Base-by-base conservation (phyloP, 2,888 invertebrate genomes). In the Arrhopalites spinosus region DNA sequence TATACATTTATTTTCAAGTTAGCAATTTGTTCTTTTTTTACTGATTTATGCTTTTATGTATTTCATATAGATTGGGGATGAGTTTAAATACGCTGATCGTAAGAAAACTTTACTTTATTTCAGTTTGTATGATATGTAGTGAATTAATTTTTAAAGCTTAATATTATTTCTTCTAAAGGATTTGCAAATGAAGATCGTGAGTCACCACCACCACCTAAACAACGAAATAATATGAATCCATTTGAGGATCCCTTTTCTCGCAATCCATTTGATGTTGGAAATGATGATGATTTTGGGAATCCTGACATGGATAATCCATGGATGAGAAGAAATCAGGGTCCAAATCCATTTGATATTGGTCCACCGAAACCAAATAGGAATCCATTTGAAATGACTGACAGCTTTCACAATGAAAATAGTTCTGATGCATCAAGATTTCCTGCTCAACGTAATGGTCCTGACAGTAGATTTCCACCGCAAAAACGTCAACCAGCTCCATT, bases 331-430 rank as follows among this genome's bases (percentile, higher is more conserved):
- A 3, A 8, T 29, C 59, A 13, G 3, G 61, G 59, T 17, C 64
- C 73, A 25, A 80, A 80, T 76, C 80, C 80, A 15, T 80, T 80
- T 73, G 77, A 77, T n/a, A 69, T 74, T 3, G 30, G 59, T 11
- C 50, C 50, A 27, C 56, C 64, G 20, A 47, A 56, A 36, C 2
- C 66, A 1, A 75, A 77, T 61, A 45, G 68, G 15, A 78, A 78
- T 70, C 78, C 79, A 15, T 79, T 79, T 74, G 78, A 78, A 47
- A 29, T 74, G 0, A 47, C 75, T 11, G 47, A 72, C 13, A 73
- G 23, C 71, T 66, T 66, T 45, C 8, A 66, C 15, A n/a, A 8
- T 66, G 25, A 25, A 8, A 15, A 30, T 20, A 20, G 36, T n/a
- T 30, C 27, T 29, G 30, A 63, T 29, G 7, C 30, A 27, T n/a